phyloP scores from a whole-genome alignment of 2,113 vertebrate genomes.

The Meles meles region DNA sequence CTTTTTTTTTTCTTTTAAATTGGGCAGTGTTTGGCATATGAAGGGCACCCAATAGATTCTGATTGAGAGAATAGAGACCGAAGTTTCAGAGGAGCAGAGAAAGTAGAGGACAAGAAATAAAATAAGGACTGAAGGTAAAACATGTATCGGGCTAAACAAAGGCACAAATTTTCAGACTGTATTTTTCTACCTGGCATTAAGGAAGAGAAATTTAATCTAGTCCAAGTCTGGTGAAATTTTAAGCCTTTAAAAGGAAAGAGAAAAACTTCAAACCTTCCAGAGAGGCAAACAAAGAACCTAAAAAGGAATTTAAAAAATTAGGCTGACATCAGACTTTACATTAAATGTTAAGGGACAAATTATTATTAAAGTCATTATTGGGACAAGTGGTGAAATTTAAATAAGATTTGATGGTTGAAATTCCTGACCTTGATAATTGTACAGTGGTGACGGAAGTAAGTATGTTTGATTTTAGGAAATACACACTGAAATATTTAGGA shows the following conservation, averaged over 20 bases:
- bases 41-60: background rate
- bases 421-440: background rate
- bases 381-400: background rate
- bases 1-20: background rate
- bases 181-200: background rate
- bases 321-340: background rate
- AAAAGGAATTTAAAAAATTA: background rate
- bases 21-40: background rate
- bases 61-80: background rate
- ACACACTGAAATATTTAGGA: background rate
- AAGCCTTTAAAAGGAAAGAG: background rate
- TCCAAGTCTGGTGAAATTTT: background rate
- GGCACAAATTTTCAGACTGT: background rate
- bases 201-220: background rate
- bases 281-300: background rate
- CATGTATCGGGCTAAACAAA: background rate
- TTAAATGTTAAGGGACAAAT: background rate
- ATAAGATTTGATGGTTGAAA: background rate
- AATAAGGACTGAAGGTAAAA: background rate
- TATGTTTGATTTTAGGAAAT: background rate
- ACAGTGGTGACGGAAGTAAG: background rate
- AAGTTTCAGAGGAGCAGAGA: background rate
- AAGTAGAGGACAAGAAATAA: background rate
- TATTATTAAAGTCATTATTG: background rate
- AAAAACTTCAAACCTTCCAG: background rate